A percentile compares a stretch with the other conserved stretches of the same genome.
These are phyloP conservation scores for Cygnus atratus DNA, from an alignment of 2,113 vertebrate species.

Conservation along the genomic window DNA sequence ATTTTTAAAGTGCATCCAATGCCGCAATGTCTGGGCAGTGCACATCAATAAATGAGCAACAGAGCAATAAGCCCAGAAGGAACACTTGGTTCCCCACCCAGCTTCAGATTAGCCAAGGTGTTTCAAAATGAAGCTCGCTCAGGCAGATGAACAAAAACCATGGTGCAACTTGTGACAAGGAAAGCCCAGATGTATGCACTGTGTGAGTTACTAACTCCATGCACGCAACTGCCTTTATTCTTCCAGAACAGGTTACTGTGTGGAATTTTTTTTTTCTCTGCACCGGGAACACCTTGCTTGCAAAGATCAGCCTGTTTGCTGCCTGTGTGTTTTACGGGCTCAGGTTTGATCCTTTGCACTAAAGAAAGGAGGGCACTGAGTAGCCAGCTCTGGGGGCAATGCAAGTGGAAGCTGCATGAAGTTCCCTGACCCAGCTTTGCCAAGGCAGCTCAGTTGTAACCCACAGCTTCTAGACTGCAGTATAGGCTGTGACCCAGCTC, in stretches of 20 bases:
- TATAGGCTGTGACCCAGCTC: not conserved
- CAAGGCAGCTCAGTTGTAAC: not conserved
- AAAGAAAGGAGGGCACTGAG: not conserved
- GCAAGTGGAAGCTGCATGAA: not conserved
- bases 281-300: not conserved
- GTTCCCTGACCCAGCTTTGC: not conserved
- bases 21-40: not conserved
- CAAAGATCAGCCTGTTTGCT: not conserved
- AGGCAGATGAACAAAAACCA: not conserved
- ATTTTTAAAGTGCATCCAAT: slow-evolving; percentile 2
- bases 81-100: not conserved
- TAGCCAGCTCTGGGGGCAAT: not conserved
- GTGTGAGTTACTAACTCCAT: not conserved
- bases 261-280: not conserved
- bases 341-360: not conserved
- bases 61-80: not conserved
- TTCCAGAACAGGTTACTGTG: not conserved
- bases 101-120: not conserved
- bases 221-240: not conserved
- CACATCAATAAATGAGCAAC: not conserved
- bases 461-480: not conserved
- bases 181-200: not conserved
- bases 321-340: not conserved
- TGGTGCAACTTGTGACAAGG: not conserved
- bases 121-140: not conserved